Evolutionary conservation across 1,140 invertebrate genomes (phyloP).

Genomic region (Ganaspis sp.): DNA sequence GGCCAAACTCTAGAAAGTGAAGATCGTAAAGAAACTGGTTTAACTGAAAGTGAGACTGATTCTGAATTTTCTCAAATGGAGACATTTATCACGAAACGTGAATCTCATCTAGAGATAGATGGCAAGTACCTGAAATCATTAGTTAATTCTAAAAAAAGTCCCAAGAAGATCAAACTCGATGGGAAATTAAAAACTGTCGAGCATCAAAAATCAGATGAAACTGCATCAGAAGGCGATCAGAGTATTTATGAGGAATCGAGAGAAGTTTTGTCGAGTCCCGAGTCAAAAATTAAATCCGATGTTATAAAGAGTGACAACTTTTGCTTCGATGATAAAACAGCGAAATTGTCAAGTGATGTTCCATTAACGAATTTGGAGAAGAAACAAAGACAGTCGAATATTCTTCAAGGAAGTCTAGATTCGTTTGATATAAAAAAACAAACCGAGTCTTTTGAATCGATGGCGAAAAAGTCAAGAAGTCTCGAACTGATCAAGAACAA

Average conservation of each 20-base stretch:
- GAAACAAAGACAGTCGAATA: constrained; percentile 48
- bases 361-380: constrained; percentile 29
- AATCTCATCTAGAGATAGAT: constrained; percentile 64
- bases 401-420: constrained; percentile 69
- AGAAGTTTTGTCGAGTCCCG: neutral
- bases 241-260: constrained; percentile 10
- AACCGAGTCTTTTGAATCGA: constrained; percentile 48
- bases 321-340: neutral
- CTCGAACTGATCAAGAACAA: constrained; percentile 70
- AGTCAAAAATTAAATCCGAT: neutral
- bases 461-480: constrained; percentile 73
- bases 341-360: neutral
- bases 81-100: constrained; percentile 41
- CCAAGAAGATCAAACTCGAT: constrained; percentile 48
- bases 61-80: constrained; percentile 14
- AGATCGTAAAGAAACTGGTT: neutral
- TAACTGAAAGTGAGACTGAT: constrained; percentile 28
- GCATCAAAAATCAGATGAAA: constrained; percentile 15
- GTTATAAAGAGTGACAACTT: neutral
- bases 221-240: neutral
- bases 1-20: neutral
- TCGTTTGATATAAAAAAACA: constrained; percentile 62
- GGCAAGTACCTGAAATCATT: constrained; percentile 71
- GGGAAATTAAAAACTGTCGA: neutral
- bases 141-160: constrained; percentile 69